Evolutionary conservation across 2,113 vertebrate species (phyloP).

Genomic region (rat (Rattus norvegicus)): GRCr8 NC_086032.1:10668001-10668500

Average conservation of each 20-base stretch:
- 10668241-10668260: neutral
- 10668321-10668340: constrained; percentile 46
- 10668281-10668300: constrained; percentile 40
- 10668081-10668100: constrained; percentile 97
- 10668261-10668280: constrained; percentile 55
- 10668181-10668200: constrained; percentile 1
- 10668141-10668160: constrained; percentile 88
- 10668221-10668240: neutral
- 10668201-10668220: neutral
- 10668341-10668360: constrained; percentile 65
- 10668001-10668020: neutral
- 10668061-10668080: constrained; percentile 92
- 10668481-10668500: neutral
- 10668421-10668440: neutral
- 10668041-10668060: neutral
- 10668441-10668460: neutral
- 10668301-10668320: constrained; percentile 17
- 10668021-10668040: neutral
- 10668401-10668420: neutral
- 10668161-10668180: neutral
- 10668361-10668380: constrained; percentile 40
- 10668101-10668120: constrained; percentile 96
- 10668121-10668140: constrained; percentile 93
- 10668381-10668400: neutral
- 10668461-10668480: no score